phyloP scores from a whole-genome alignment of 1,140 invertebrate genomes.

The Stratiolaelaps scimitus region DNA sequence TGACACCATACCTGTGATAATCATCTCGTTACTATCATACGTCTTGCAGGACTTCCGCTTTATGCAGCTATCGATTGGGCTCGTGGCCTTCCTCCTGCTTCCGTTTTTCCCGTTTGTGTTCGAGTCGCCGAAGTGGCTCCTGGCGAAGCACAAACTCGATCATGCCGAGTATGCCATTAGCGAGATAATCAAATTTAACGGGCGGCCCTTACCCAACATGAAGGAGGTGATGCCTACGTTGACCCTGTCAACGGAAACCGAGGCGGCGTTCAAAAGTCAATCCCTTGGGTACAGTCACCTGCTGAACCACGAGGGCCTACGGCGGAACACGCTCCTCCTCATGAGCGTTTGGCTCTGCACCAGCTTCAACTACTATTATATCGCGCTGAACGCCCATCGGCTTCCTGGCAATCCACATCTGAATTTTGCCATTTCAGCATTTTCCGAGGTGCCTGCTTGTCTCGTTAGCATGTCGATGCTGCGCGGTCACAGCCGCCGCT shows the following conservation, averaged over 20 bases:
- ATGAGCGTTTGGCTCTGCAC: not conserved
- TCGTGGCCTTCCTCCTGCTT: not conserved
- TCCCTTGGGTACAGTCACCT: not conserved
- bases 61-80: not conserved
- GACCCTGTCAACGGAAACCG: not conserved
- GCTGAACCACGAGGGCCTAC: not conserved
- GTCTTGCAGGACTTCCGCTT: not conserved
- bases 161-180: not conserved
- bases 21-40: not conserved
- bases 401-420: constrained; percentile 2
- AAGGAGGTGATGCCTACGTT: not conserved
- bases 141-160: not conserved
- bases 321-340: not conserved
- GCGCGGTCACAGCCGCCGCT: not conserved
- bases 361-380: constrained; percentile 10
- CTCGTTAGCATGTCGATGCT: constrained; percentile 1
- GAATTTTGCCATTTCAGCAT: not conserved
- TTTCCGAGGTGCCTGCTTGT: not conserved
- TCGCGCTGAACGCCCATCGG: constrained; percentile 1
- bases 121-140: constrained; percentile 3
- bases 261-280: not conserved
- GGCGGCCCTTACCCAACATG: not conserved
- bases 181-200: constrained; percentile 16
- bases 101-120: constrained; percentile 8
- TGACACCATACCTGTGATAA: not conserved